Evolutionary conservation across 2,888 invertebrate species (phyloP).

Genomic region (Lycaena phlaeas): DNA sequence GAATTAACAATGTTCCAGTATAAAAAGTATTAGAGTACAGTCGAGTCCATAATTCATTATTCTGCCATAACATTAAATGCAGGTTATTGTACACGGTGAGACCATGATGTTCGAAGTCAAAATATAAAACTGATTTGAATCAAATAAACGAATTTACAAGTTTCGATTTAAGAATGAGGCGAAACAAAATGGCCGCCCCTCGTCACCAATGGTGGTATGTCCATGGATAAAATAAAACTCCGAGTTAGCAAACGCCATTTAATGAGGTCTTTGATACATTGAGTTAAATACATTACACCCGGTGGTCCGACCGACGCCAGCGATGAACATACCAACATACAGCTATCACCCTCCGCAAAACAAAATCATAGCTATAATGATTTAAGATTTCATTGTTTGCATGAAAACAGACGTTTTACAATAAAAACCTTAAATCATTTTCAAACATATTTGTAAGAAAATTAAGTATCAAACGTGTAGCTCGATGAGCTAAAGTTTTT

Average conservation of each 20-base stretch:
- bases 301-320: conserved; percentile 27
- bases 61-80: conserved; percentile 59
- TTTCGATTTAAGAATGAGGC: background rate
- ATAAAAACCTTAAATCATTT: too few relatives aligned
- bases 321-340: conserved; percentile 66
- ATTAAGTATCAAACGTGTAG: too few relatives aligned
- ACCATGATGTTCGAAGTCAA: background rate
- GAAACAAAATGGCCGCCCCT: background rate
- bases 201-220: conserved; percentile 51
- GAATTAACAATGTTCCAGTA: conserved; percentile 24
- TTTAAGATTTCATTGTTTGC: too few relatives aligned
- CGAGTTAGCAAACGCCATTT: conserved; percentile 53
- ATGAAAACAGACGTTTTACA: too few relatives aligned
- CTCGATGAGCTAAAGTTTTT: too few relatives aligned
- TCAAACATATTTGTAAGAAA: too few relatives aligned
- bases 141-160: background rate
- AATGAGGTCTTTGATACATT: conserved; percentile 59
- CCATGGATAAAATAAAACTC: conserved; percentile 61
- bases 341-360: background rate
- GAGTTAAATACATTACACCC: conserved; percentile 35
- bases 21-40: conserved; percentile 14
- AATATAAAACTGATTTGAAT: background rate
- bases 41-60: conserved; percentile 30
- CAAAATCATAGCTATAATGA: too few relatives aligned
- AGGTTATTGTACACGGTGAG: conserved; percentile 26